Evolutionary conservation across 2,113 vertebrate species (phyloP).

Genomic region (Odocoileus virginianus): DNA sequence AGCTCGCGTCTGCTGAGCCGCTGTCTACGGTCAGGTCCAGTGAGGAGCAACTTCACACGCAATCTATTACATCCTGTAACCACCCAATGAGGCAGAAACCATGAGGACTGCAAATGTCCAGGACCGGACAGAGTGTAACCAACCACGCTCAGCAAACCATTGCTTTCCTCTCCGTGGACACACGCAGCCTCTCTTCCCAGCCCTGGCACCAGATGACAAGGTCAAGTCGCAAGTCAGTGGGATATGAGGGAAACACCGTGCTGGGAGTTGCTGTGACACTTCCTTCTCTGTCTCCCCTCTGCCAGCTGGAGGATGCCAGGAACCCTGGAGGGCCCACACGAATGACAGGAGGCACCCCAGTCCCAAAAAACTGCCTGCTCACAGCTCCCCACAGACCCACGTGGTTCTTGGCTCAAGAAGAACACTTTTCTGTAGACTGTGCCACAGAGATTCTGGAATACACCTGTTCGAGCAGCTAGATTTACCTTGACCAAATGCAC

Average conservation of each 20-base stretch:
- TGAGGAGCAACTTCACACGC: rapidly evolving
- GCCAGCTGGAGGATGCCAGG: background rate
- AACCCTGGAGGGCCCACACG: background rate
- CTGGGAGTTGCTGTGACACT: too few species aligned
- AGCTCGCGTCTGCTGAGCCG: background rate
- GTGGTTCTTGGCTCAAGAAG: background rate
- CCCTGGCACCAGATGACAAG: background rate
- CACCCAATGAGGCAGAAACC: background rate
- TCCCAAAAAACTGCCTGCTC: background rate
- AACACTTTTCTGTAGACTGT: background rate
- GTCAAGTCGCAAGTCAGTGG: background rate
- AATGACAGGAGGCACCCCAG: background rate
- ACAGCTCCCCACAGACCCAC: background rate
- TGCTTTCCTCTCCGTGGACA: background rate
- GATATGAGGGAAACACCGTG: too few species aligned
- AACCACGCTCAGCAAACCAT: background rate
- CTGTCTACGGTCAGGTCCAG: background rate
- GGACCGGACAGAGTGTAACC: background rate
- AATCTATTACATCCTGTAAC: background rate
- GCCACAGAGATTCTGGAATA: background rate
- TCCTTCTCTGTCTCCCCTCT: background rate
- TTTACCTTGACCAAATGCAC: background rate
- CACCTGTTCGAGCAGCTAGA: background rate
- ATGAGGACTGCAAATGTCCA: background rate
- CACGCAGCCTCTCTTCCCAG: background rate